A percentile compares a stretch with the other conserved stretches of the same genome.
Evolutionary conservation across 2,797 vertebrate species (phyloP).

Genomic region (Catharus ustulatus): DNA sequence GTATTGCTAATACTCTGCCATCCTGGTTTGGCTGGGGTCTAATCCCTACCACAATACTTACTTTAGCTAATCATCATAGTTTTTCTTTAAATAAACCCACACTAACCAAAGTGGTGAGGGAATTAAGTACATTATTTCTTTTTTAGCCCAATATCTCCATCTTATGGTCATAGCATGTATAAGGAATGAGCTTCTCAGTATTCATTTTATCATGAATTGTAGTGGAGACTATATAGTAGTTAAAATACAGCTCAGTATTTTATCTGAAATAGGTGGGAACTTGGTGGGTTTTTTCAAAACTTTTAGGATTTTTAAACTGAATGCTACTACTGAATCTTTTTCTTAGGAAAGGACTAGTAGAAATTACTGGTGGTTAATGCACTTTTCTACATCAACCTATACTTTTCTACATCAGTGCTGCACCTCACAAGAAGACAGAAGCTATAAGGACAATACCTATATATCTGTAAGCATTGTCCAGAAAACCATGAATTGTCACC

Average conservation of each 20-base stretch:
- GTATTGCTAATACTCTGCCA: not conserved
- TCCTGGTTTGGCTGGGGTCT: slow-evolving; percentile 20
- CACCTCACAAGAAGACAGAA: not conserved
- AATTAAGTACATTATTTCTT: slow-evolving; percentile 28
- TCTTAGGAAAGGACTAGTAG: not conserved
- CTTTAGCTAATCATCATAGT: not conserved
- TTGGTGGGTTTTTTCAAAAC: not conserved
- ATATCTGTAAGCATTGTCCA: not conserved
- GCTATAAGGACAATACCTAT: not conserved
- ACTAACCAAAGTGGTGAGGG: not conserved
- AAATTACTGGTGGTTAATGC: not conserved
- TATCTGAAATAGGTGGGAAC: not conserved
- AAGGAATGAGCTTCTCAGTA: not conserved
- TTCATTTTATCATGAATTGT: not conserved
- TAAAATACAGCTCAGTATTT: not conserved
- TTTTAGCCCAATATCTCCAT: slow-evolving; percentile 72
- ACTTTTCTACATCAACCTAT: not conserved
- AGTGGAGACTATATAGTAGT: not conserved
- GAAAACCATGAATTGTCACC: not conserved
- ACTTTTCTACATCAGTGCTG: not conserved
- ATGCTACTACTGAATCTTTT: not conserved
- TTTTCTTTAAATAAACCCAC: slow-evolving; percentile 1
- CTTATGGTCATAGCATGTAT: slow-evolving; percentile 66
- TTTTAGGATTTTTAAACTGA: not conserved
- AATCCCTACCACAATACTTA: not conserved